A percentile compares a stretch with the other conserved stretches of the same genome.
Evolutionary conservation across 2,113 vertebrate genomes (phyloP).

Genomic region (Anser brachyrhynchus): DNA sequence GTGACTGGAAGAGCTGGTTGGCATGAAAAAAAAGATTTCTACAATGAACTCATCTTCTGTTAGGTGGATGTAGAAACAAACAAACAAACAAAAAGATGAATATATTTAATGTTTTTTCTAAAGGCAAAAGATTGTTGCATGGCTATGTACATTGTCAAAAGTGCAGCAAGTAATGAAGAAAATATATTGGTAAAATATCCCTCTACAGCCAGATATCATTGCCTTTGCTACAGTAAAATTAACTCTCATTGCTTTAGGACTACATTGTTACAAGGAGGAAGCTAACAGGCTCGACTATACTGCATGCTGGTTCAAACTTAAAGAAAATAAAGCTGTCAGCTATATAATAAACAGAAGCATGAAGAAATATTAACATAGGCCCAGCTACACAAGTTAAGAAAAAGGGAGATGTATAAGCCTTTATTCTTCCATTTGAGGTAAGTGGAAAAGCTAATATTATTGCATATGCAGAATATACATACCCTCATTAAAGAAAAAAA

Average conservation of each 20-base stretch:
- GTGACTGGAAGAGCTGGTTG: neutral
- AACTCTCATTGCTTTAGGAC: neutral
- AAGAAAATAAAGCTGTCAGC: slow-evolving; percentile 8
- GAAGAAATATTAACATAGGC: neutral
- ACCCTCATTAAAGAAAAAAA: neutral
- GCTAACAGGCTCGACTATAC: neutral
- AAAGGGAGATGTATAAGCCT: neutral
- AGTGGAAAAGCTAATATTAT: neutral
- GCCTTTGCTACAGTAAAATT: neutral
- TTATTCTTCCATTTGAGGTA: neutral
- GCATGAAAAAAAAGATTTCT: neutral
- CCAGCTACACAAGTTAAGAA: neutral
- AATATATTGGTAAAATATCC: neutral
- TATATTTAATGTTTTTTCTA: neutral
- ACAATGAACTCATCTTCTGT: neutral
- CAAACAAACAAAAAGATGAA: neutral
- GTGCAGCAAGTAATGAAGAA: neutral
- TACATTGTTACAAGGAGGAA: neutral
- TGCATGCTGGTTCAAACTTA: neutral
- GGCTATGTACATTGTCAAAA: neutral
- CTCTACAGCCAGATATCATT: neutral
- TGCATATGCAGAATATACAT: neutral
- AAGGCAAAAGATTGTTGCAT: neutral
- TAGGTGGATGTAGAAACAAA: neutral
- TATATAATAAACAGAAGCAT: neutral